Evolutionary conservation across 2,797 vertebrate species (phyloP), one percentile per base, ranked within the genome.

Genomic region (Ibycter americanus): DNA sequence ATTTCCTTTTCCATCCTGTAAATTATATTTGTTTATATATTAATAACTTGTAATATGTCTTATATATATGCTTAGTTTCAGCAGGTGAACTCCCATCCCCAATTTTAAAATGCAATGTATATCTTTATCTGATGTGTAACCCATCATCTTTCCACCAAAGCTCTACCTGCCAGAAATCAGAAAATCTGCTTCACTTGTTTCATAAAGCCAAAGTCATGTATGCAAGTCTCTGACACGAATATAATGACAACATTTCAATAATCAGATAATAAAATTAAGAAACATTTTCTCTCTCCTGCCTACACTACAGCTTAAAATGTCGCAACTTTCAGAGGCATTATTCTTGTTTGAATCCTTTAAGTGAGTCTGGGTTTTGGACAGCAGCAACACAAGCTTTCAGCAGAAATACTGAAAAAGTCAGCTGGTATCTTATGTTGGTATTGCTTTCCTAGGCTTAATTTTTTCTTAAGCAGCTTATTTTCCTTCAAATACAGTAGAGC

Each of bases 61-160:
- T 76, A 55, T 15, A 36, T 2, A 26, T 51, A 11, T 47, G 9
- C 12, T 62, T 61, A 31, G 4, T 58, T 78, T 89, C 73, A 65
- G 31, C 15, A 59, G 8, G 12, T 77, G 7, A 58, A 61, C 2
- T 7, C 6, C 11, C 10, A 1, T 3, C 4, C 6, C 3, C 3
- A 11, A 55, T 52, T 55, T 87, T 63, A 52, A 76, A 84, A 36
- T 8, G 12, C 2, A 47, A 5, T 25, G 5, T 44, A 2, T 65
- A 47, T 9, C 5, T 63, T 79, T 55, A 32, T 31, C 2, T 26
- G 51, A 56, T 27, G 5, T 42, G 17, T 29, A 90, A 36, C 19
- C 1, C 29, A 32, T 25, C 1, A 2, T 9, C 26, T 62, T 89
- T 83, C 49, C 68, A 12, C 17, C 38, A 66, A 42, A 51, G 13